These are phyloP conservation scores for Cyphomyrmex costatus DNA, from an alignment of 1,140 invertebrate genomes.

Conservation along the genomic window DNA sequence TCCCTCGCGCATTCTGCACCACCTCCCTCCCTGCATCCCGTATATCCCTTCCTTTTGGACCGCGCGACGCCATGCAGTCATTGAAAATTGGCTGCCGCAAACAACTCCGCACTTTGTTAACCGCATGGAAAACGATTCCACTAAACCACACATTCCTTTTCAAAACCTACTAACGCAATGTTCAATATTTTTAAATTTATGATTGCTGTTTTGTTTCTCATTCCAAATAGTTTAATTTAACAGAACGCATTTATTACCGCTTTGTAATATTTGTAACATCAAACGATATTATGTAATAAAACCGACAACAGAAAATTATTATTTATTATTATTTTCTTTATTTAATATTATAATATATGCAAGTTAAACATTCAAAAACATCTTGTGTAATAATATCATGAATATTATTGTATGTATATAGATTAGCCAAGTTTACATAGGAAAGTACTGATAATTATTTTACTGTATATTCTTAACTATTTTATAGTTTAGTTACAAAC, in stretches of 20 bases:
- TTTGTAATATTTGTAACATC: neutral
- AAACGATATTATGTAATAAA: slow-evolving; percentile 1
- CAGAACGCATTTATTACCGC: neutral
- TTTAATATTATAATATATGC: neutral
- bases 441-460: neutral
- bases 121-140: slow-evolving; percentile 41
- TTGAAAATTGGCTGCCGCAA: slow-evolving; percentile 63
- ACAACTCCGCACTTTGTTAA: slow-evolving; percentile 55
- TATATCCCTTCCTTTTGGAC: slow-evolving; percentile 17
- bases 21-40: neutral
- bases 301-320: neutral
- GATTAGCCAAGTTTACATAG: neutral
- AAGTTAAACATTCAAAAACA: neutral
- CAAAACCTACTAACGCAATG: slow-evolving; percentile 22
- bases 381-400: neutral
- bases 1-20: slow-evolving; percentile 53
- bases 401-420: no score
- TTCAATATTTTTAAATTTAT: slow-evolving; percentile 23
- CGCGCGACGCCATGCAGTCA: slow-evolving; percentile 48
- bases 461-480: neutral
- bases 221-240: neutral
- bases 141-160: slow-evolving; percentile 35
- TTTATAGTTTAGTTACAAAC: neutral
- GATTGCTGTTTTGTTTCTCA: slow-evolving; percentile 1
- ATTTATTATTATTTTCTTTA: slow-evolving; percentile 8